Conservation (phyloP, 2,113 vertebrate genomes). For the Plotosus lineatus region DNA sequence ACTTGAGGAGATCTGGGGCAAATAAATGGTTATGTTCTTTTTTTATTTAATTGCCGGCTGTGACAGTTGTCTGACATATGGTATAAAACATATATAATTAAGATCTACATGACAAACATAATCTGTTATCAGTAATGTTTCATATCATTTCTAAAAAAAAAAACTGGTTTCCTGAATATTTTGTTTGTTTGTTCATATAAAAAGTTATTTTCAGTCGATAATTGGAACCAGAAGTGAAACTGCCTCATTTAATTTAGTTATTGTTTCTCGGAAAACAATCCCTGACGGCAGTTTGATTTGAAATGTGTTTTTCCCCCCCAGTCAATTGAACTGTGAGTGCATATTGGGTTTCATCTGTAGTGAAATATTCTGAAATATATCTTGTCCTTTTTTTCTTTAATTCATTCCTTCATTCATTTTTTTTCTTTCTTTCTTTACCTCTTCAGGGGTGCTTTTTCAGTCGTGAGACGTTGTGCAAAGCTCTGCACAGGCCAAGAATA, state of each 20-base stretch:
- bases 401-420: no score
- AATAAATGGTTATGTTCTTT: neutral
- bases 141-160: neutral
- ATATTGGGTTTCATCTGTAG: neutral
- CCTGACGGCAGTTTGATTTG: neutral
- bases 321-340: neutral
- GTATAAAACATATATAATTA: neutral
- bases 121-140: constrained; percentile 9
- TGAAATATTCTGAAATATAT: constrained; percentile 17
- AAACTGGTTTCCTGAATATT: no score
- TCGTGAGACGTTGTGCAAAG: constrained; percentile 93
- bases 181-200: neutral
- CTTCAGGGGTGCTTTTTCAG: constrained; percentile 91
- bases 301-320: neutral
- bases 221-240: neutral
- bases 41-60: constrained; percentile 6
- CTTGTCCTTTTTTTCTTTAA: constrained; percentile 18
- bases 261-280: neutral
- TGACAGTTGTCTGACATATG: neutral
- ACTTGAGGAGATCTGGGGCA: neutral
- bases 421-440: constrained; percentile 60
- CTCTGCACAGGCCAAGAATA: constrained; percentile 92
- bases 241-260: neutral
- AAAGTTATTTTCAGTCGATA: neutral
- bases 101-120: constrained; percentile 10